Evolutionary conservation across 2,797 vertebrate species (phyloP), one percentile per base, ranked within the genome.

Genomic region (Apogon hyalosoma): DNA sequence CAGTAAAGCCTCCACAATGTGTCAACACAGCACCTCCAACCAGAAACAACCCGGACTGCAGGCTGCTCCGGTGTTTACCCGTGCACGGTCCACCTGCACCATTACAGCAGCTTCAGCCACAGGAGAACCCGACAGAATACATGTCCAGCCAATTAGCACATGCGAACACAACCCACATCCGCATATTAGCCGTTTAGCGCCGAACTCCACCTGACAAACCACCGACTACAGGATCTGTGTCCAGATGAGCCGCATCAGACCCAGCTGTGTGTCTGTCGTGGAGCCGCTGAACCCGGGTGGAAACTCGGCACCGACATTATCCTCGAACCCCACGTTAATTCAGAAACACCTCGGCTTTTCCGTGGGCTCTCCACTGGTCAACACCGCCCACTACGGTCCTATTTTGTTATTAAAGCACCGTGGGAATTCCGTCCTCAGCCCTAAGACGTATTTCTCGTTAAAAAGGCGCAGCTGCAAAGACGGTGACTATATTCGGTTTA

Each of bases 361-460:
- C n/a, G 2, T 0, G 0, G 16, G 10, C 28, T 55, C 16, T 50
- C n/a, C 46, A 3, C 0, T 0, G 36, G 47, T 40, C 33, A 54
- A 63, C 53, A 1, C 78, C 80, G 84, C 82, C 84, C 82, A 80
- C 84, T 16, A 15, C 59, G 59, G 59, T 63, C 54, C 48, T 61
- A 6, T 82, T 73, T 52, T 48, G 57, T 0, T 14, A 50, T 41
- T 59, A 28, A 51, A 52, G 33, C 76, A 73, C 68, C 64, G 53
- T 51, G 53, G 73, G 71, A 41, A 68, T 77, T 58, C 67, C 31
- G 2, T 14, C 16, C 1, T 1, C 41, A 19, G 15, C 60, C 39
- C 14, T 0, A 11, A 42, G 21, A 38, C 18, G 0, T 0, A 3
- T 4, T 15, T 14, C 0, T 0, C 2, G 8, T 13, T 2, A 11